Evolutionary conservation across 2,888 invertebrate species (phyloP), one percentile per base, ranked within the genome.

Genomic region (Ecliptopera silaceata): DNA sequence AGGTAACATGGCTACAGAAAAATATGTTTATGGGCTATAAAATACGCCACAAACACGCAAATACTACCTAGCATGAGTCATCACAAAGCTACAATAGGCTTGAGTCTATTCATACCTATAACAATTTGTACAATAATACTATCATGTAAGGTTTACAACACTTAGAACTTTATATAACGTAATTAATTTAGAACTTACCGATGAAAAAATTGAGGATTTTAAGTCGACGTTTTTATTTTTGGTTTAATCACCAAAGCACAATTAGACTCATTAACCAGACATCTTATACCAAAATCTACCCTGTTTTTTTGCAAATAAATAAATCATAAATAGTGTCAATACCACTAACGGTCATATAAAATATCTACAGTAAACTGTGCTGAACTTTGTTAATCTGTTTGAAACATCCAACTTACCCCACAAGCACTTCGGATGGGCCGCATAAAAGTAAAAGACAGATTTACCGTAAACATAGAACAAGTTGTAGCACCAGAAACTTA

Each of bases 21-120:
- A 52, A 52, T 52, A 52, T 29, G 18, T 52, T 52, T 52, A 52
- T 45, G 44, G 10, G 18, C 18, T 38, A 52, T 52, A 52, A 52
- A 52, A 52, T 38, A 38, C 38, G 36, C 36, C 18, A 36, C 38
- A 52, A 29, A 20, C 44, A 38, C 18, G 26, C 13, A 44, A 26
- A n/a, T 34, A 26, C 43, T 31, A 41, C 31, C 10, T 31, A 36
- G 29, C 17, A 51, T 51, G 43, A 51, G 29, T 44, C 44, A 51
- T 36, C 48, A 18, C 18, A 39, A 22, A 4, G 26, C 26, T 12
- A 26, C 34, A 29, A 18, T 10, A 41, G 38, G 17, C 17, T 38
- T n/a, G n/a, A n/a, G n/a, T n/a, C n/a, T n/a, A n/a, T n/a, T n/a
- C n/a, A n/a, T n/a, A n/a, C n/a, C n/a, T n/a, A n/a, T n/a, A n/a